phyloP scores from a whole-genome alignment of 2,888 invertebrate genomes.

The Mythimna vitellina region DNA sequence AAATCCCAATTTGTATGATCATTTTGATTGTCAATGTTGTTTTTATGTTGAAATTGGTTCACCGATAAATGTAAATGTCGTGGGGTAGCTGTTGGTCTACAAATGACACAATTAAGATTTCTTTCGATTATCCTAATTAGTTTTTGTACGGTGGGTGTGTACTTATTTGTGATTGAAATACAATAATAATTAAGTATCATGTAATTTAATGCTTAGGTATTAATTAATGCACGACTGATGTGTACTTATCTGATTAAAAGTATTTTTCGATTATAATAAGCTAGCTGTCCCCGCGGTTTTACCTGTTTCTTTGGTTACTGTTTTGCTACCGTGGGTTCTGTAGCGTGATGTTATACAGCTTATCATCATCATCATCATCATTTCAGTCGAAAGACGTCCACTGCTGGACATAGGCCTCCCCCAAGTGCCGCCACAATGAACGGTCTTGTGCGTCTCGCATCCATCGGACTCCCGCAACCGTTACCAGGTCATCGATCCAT shows the following conservation, averaged over 20 bases:
- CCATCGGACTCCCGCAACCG: too few species aligned
- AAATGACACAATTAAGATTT: constrained; percentile 41
- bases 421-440: too few species aligned
- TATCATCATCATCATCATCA: too few species aligned
- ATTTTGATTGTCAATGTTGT: constrained; percentile 37
- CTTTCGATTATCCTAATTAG: constrained; percentile 38
- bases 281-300: too few species aligned
- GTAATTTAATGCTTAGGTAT: constrained; percentile 24
- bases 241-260: neutral
- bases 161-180: constrained; percentile 12
- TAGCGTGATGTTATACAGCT: too few species aligned
- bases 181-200: constrained; percentile 5
- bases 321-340: too few species aligned
- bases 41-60: constrained; percentile 47
- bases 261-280: neutral
- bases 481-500: too few species aligned
- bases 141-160: constrained; percentile 26
- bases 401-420: too few species aligned
- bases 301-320: too few species aligned
- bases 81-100: constrained; percentile 29
- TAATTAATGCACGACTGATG: constrained; percentile 3
- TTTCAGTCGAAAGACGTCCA: too few species aligned
- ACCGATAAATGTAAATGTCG: constrained; percentile 44
- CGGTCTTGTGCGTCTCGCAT: too few species aligned
- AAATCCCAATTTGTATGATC: constrained; percentile 16